Evolutionary conservation across 2,113 vertebrate genomes (phyloP), one percentile per base, ranked within the genome.

Genomic region (Poecile atricapillus): DNA sequence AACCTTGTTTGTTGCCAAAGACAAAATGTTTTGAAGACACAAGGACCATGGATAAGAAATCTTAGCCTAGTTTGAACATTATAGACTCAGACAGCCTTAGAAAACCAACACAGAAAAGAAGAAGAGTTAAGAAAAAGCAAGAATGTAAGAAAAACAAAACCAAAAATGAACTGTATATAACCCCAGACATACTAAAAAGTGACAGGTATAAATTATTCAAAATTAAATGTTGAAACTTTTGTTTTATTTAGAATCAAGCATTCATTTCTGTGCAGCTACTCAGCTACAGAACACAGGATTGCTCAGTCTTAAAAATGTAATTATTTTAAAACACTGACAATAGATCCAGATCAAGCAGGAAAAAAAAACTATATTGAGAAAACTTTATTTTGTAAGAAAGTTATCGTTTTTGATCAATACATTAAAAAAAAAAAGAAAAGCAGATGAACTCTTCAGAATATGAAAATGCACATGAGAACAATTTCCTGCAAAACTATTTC

Each of bases 141-240:
- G 25, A 71, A 74, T 6, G 2, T 24, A 50, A 76, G 44, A 80
- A 70, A 93, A 89, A 70, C 22, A 91, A 84, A 80, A 47, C 7
- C 6, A 67, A 53, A 93, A 91, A 39, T 53, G 10, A 87, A 79
- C 74, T 86, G 63, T 28, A 53, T 22, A 33, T 80, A 91, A 81
- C 55, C 43, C 44, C 47, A 88, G 50, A 80, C 12, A 49, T 27
- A 49, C 63, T 80, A 77, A 69, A 31, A 89, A 62, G 41, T 56
- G 63, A 56, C 39, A 77, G 13, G 55, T 58, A 86, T 77, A 79
- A 97, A 92, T 89, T 87, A 94, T 85, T 90, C 70, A 83, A 90
- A 88, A 87, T 28, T 4, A 83, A 92, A 63, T 47, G 1, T 82
- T 19, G 11, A 77, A 83, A 77, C 8, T 67, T 63, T 35, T 31